Evolutionary conservation across 2,797 vertebrate species (phyloP).

Genomic region (Chloroceryle amazona): DNA sequence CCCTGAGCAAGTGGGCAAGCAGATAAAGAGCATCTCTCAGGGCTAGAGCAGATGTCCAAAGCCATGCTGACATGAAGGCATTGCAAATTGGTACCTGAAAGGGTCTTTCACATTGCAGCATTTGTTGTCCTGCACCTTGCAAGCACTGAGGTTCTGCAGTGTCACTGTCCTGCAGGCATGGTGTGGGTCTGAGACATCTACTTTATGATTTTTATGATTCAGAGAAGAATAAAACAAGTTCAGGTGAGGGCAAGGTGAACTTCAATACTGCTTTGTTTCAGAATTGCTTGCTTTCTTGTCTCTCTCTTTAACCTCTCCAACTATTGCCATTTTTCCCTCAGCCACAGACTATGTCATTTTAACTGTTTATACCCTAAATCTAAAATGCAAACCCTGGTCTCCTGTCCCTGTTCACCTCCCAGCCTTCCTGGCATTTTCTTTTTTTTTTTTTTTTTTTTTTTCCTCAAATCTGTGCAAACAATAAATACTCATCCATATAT

Average conservation of each 20-base stretch:
- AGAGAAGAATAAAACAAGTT: not conserved
- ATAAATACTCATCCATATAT: rapidly evolving
- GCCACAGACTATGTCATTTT: not conserved
- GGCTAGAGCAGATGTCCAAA: not conserved
- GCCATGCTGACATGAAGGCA: rapidly evolving
- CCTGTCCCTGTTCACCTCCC: not conserved
- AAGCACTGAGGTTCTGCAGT: rapidly evolving
- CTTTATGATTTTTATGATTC: not conserved
- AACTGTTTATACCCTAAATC: not conserved
- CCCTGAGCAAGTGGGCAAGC: not conserved
- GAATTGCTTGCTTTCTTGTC: not conserved
- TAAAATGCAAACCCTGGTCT: not conserved
- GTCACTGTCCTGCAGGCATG: not conserved
- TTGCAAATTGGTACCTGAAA: rapidly evolving
- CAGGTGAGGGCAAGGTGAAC: not conserved
- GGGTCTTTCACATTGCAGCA: rapidly evolving
- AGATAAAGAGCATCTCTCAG: not conserved
- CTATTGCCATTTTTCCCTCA: not conserved
- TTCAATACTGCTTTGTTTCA: not conserved
- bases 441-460: not conserved
- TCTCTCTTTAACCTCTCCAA: not conserved
- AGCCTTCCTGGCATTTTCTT: not conserved
- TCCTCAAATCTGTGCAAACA: not conserved
- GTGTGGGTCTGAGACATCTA: not conserved
- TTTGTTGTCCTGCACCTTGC: rapidly evolving